Conservation (phyloP, 2,888 invertebrate species). For the Lasioglossum malachurum region DNA sequence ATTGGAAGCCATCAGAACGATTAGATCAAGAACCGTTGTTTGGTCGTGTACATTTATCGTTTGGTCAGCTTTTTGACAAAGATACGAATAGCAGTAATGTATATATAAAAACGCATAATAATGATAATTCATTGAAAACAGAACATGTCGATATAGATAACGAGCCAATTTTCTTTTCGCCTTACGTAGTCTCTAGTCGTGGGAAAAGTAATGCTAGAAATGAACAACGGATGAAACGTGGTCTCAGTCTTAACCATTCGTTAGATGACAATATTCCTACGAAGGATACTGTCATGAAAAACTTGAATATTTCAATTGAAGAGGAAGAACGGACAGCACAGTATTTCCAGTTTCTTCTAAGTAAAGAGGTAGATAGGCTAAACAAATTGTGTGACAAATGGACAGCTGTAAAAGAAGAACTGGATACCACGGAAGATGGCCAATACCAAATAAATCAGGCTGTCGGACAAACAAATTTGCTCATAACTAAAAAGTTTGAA, state of each 20-base stretch:
- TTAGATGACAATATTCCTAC: conserved; percentile 72
- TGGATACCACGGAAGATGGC: conserved; percentile 85
- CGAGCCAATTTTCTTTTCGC: conserved; percentile 79
- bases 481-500: conserved; percentile 91
- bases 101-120: background rate
- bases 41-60: background rate
- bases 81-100: background rate
- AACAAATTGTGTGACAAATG: conserved; percentile 86
- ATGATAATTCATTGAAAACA: background rate
- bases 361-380: conserved; percentile 86
- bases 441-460: conserved; percentile 89
- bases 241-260: conserved; percentile 54
- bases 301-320: conserved; percentile 76
- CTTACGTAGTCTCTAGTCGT: conserved; percentile 87
- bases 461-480: conserved; percentile 91
- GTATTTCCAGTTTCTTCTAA: conserved; percentile 84
- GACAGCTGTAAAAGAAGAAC: conserved; percentile 85
- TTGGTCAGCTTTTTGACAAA: background rate
- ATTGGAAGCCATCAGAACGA: conserved; percentile 85
- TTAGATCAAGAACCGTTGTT: conserved; percentile 60
- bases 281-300: conserved; percentile 78
- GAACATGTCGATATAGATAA: background rate
- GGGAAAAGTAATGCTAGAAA: conserved; percentile 87
- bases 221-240: conserved; percentile 82
- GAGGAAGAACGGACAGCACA: conserved; percentile 81